Evolutionary conservation across 2,888 invertebrate species (phyloP).

Genomic region (Salticus scenicus): DNA sequence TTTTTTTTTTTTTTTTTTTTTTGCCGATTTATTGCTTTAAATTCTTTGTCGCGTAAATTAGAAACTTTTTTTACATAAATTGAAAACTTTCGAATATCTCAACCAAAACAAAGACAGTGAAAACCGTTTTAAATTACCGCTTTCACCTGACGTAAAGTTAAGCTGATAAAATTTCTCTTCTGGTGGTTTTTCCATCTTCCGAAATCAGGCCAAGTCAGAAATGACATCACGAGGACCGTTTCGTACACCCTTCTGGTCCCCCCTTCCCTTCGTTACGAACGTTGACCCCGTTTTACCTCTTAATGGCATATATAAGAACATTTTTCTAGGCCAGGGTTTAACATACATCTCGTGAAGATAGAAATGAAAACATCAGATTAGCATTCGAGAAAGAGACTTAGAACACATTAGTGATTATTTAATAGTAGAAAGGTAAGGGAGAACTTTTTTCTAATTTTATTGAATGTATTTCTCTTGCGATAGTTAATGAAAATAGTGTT

Average conservation of each 20-base stretch:
- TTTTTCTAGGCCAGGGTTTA: slow-evolving; percentile 47
- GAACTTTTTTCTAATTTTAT: too few species aligned
- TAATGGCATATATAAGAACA: background rate
- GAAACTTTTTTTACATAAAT: too few species aligned
- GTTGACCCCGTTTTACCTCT: slow-evolving; percentile 3
- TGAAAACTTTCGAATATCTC: too few species aligned
- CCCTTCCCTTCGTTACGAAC: background rate
- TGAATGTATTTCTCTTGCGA: too few species aligned
- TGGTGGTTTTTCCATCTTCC: slow-evolving; percentile 39
- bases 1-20: too few species aligned
- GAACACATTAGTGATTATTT: too few species aligned
- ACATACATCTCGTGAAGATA: slow-evolving; percentile 25
- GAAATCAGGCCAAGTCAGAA: slow-evolving; percentile 45
- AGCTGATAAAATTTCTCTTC: background rate
- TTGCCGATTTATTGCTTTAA: too few species aligned
- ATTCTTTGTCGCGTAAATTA: too few species aligned
- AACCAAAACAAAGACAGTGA: background rate
- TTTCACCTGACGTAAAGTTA: background rate
- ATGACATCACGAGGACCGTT: slow-evolving; percentile 36
- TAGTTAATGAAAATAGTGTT: too few species aligned
- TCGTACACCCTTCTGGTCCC: background rate
- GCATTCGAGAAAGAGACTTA: too few species aligned
- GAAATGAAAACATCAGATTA: slow-evolving; percentile 16
- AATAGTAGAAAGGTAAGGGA: background rate
- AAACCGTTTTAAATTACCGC: background rate